Conservation (phyloP, 2,113 vertebrate genomes). For the Gymnogyps californianus region DNA sequence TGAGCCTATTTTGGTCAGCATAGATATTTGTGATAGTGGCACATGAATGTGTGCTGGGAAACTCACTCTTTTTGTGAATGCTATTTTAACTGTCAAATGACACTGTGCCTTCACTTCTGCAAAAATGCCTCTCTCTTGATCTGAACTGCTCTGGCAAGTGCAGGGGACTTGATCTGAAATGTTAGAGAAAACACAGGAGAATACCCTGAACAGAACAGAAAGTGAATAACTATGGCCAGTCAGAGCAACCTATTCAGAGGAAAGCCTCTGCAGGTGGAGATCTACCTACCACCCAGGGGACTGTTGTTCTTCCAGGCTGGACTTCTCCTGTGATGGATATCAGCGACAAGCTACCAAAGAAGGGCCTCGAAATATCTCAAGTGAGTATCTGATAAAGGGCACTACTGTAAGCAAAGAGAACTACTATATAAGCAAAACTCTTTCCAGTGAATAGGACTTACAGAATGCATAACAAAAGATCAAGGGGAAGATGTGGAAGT, state of each 20-base stretch:
- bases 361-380: rapidly evolving
- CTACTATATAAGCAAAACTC: background rate
- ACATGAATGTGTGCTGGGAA: background rate
- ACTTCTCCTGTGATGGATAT: background rate
- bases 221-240: background rate
- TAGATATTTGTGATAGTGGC: background rate
- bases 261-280: background rate
- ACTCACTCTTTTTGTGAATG: background rate
- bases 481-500: background rate
- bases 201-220: background rate
- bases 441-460: background rate
- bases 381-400: background rate
- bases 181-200: background rate
- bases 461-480: background rate
- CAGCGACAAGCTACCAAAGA: background rate
- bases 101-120: background rate
- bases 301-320: background rate
- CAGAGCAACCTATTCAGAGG: background rate
- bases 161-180: background rate
- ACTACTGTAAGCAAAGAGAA: background rate
- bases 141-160: background rate
- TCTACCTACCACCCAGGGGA: background rate
- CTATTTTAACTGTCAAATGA: background rate
- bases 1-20: background rate
- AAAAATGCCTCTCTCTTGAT: background rate